Evolutionary conservation across 2,113 vertebrate genomes (phyloP), one percentile per base, ranked within the genome.

Genomic region (Rafetus swinhoei): DNA sequence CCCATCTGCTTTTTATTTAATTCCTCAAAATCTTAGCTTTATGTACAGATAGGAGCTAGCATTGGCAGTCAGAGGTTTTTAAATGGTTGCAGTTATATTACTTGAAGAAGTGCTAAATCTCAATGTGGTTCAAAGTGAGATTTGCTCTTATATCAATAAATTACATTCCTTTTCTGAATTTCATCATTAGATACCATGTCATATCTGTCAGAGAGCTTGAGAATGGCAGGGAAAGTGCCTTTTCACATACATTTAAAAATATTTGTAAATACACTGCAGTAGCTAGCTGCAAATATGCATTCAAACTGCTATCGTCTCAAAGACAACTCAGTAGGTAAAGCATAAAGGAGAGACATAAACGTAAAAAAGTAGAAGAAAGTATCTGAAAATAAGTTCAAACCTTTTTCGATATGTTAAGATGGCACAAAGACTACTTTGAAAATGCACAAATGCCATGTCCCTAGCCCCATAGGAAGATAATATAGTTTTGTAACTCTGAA

Each of bases 41-140:
- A 82, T 89, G 87, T 87, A 81, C 82, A 86, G 96, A 91, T 85
- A 95, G 95, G 95, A 93, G 72, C 91, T 93, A 93, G 82, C 95
- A 95, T 93, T 97, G 96, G 95, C 94, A 95, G 88, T 84, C 95
- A 93, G 91, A 77, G 94, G 91, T 96, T 96, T 97, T 91, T 91
- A 79, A 16, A 25, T 82, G 81, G 19, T 22, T 77, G 45, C 24
- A 65, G 85, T 91, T 95, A 90, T 85, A 95, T 84, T 85, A 92
- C 82, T 9, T 81, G 53, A 24, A 82, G 77, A 89, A 91, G 80
- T 95, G 84, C 90, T 91, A 96, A 90, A 35, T 72, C 45, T 89
- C 2, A 0, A 2, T 93, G 27, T 86, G 91, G 87, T 65, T 90
- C 65, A 21, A 52, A 95, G 65, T 79, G 50, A 84, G 29, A 79